Evolutionary conservation across 2,113 vertebrate species (phyloP), one percentile per base, ranked within the genome.

Genomic region (Neolamprologus sp.): DNA sequence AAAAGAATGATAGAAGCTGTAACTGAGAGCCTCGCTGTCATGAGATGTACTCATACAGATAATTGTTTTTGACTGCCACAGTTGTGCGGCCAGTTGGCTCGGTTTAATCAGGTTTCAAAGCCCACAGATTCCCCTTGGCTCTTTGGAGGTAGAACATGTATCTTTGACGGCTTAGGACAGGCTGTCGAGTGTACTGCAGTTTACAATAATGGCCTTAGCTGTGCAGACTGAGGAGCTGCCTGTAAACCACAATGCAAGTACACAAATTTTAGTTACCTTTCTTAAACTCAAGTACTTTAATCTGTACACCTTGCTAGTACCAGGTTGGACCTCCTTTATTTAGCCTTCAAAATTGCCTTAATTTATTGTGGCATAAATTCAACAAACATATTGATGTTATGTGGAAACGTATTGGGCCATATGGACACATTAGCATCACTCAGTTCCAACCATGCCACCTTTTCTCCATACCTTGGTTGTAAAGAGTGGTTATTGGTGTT

Each of bases 61-160:
- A 47, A 54, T 51, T 47, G 55, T 47, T 26, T 40, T 79, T 75
- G 35, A 51, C 73, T 37, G 81, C 49, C 26, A 16, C 57, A 17
- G 63, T 31, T 35, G 37, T 73, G 3, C 2, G 14, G 26, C 33
- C 31, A 7, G 19, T 55, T 68, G 31, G 9, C n/a, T 75, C 23
- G 3, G 10, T 73, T 73, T 28, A 86, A 91, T 82, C 88, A 55
- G 42, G 79, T 91, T 90, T 81, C 87, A 88, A 54, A 90, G 86
- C 58, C 26, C 57, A 11, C 42, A 78, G 63, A 33, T 85, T 80
- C 13, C 0, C n/a, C 37, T 63, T 3, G 14, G 83, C 75, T 63
- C 31, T 93, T 88, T 86, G 81, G 12, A 60, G 0, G 45, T 1
- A 37, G 35, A 23, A 37, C 1, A 89, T 21, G 1, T 45, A 49